Conservation (phyloP, 1,140 invertebrate genomes). For the Mesaphorura yosii region DNA sequence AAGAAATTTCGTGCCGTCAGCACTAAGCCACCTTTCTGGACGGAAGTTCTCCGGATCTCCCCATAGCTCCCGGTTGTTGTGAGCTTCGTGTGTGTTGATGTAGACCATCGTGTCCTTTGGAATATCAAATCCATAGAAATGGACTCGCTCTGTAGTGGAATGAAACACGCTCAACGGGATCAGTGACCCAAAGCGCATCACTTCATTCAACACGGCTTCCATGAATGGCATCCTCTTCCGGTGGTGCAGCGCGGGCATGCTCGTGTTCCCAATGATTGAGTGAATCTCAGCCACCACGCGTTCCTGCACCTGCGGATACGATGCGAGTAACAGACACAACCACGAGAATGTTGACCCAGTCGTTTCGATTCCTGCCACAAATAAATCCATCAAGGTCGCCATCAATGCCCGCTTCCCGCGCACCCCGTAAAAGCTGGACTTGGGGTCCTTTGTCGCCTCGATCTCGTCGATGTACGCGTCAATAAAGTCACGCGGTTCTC, state of each 20-base stretch:
- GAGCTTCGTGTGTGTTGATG: constrained; percentile 3
- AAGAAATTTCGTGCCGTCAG: constrained; percentile 43
- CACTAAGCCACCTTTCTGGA: constrained; percentile 9
- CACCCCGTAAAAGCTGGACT: too few species aligned
- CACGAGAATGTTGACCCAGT: constrained; percentile 35
- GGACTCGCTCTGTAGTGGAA: background rate
- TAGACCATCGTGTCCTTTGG: constrained; percentile 13
- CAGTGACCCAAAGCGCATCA: constrained; percentile 7
- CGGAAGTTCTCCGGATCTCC: constrained; percentile 1
- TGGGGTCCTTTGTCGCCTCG: too few species aligned
- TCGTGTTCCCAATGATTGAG: constrained; percentile 31
- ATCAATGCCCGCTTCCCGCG: too few species aligned
- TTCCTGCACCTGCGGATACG: constrained; percentile 34
- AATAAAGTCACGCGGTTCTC: too few species aligned
- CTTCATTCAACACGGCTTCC: constrained; percentile 8
- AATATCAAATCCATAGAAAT: background rate
- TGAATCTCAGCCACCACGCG: constrained; percentile 35
- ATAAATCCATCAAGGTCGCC: too few species aligned
- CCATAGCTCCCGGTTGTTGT: constrained; percentile 32
- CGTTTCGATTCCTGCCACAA: constrained; percentile 36
- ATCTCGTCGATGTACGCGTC: too few species aligned
- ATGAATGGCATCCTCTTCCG: background rate
- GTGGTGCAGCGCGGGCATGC: constrained; percentile 21
- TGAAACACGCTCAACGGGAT: constrained; percentile 7
- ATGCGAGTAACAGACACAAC: constrained; percentile 33